Evolutionary conservation across 1,140 invertebrate species (phyloP).

Genomic region (Megathymus violae): DNA sequence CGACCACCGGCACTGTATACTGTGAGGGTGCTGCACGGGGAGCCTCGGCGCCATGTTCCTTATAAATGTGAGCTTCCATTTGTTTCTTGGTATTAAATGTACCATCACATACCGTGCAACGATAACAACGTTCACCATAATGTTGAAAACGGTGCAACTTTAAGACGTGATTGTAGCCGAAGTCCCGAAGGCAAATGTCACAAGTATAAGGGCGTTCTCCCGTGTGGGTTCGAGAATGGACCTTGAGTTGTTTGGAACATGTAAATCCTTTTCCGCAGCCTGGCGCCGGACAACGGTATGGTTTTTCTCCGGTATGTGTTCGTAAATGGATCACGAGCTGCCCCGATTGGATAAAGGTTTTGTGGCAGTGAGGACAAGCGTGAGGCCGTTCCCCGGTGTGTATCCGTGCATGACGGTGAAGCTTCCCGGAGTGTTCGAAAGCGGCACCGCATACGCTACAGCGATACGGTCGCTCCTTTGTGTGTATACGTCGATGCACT

Average conservation of each 20-base stretch:
- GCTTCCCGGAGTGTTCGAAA: constrained; percentile 96
- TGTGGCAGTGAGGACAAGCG: constrained; percentile 95
- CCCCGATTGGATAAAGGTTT: constrained; percentile 95
- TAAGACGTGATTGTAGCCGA: constrained; percentile 94
- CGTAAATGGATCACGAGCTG: constrained; percentile 93
- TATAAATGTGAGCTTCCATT: constrained; percentile 93
- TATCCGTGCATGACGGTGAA: constrained; percentile 96
- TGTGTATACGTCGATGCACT: constrained; percentile 95
- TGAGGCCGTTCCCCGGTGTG: constrained; percentile 96
- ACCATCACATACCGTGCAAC: constrained; percentile 94
- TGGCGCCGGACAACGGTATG: constrained; percentile 92
- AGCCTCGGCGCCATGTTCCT: constrained; percentile 91
- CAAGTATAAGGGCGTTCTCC: constrained; percentile 91
- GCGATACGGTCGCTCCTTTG: constrained; percentile 93
- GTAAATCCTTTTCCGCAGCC: constrained; percentile 94
- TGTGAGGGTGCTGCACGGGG: constrained; percentile 67
- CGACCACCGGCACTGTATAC: constrained; percentile 57
- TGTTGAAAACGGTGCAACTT: constrained; percentile 96
- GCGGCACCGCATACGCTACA: constrained; percentile 95
- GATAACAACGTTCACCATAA: constrained; percentile 95
- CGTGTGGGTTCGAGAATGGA: constrained; percentile 92
- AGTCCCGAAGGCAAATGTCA: constrained; percentile 86
- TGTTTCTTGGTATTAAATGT: constrained; percentile 95
- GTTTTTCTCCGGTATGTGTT: constrained; percentile 96
- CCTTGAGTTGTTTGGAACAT: constrained; percentile 95